Conservation (phyloP, 2,888 invertebrate species). For the Perizoma flavofasciatum region DNA sequence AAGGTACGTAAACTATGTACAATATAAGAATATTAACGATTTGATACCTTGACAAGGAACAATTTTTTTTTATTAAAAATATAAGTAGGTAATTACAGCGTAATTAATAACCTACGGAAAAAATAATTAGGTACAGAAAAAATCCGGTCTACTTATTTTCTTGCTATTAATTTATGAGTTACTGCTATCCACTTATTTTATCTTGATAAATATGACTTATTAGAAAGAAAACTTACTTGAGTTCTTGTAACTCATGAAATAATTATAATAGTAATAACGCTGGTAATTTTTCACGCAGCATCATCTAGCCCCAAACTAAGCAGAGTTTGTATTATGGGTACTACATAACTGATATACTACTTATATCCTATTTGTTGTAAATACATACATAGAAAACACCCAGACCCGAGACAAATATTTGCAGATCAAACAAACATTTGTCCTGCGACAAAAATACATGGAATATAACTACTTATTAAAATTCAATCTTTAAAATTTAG, state of each 20-base stretch:
- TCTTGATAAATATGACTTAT: not conserved
- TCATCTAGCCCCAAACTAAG: no score
- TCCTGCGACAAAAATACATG: no score
- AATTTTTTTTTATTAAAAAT: not conserved
- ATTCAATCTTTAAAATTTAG: not conserved
- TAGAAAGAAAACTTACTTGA: not conserved
- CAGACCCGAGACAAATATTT: no score
- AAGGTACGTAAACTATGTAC: not conserved
- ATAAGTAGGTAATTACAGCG: not conserved
- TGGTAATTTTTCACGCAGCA: no score
- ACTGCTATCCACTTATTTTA: not conserved
- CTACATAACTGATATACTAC: no score
- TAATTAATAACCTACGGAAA: slow-evolving; percentile 3
- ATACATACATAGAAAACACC: no score
- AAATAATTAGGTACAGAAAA: slow-evolving; percentile 10
- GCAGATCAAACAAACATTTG: no score
- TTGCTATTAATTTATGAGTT: not conserved
- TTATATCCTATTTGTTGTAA: no score
- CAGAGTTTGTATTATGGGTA: no score
- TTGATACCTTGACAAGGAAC: not conserved
- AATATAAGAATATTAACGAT: not conserved
- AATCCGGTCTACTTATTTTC: slow-evolving; percentile 4
- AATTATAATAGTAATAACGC: no score
- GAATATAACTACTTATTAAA: no score
- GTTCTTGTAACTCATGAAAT: no score